Percentiles rank a stretch among this genome's conserved stretches.
Conservation (phyloP, 2,888 invertebrate genomes). For the Sarcophaga carnaria region DNA sequence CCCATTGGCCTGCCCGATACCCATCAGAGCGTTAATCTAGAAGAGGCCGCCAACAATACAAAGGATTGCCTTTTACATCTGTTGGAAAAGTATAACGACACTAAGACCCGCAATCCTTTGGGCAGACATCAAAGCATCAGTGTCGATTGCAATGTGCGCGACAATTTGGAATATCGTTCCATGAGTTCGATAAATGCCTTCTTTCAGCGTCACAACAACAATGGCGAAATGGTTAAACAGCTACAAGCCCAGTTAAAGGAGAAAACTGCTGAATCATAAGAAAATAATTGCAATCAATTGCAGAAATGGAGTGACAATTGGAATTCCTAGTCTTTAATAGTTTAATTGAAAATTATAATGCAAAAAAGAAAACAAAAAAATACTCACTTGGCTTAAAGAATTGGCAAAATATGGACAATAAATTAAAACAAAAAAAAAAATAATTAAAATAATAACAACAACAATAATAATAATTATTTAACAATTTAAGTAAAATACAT, state of each 20-base stretch:
- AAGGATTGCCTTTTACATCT: conserved; percentile 90
- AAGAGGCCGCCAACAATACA: conserved; percentile 86
- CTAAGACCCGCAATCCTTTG: conserved; percentile 81
- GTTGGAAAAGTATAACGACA: conserved; percentile 88
- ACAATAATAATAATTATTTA: conserved; percentile 25
- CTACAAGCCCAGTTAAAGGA: conserved; percentile 80
- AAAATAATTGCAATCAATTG: background rate
- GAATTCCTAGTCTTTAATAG: conserved; percentile 62
- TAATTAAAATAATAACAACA: background rate
- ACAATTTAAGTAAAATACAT: conserved; percentile 18
- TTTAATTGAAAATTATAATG: conserved; percentile 52
- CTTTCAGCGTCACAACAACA: conserved; percentile 86
- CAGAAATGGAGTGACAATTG: conserved; percentile 1
- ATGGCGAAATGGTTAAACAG: conserved; percentile 78
- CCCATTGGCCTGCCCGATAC: conserved; percentile 85
- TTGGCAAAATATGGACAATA: no score
- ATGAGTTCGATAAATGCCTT: conserved; percentile 92
- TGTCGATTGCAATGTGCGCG: conserved; percentile 88
- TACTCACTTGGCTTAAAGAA: background rate
- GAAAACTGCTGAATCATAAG: conserved; percentile 71
- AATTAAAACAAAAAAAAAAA: conserved; percentile 3
- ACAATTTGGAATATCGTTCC: conserved; percentile 88
- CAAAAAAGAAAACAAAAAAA: conserved; percentile 23
- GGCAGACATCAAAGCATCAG: conserved; percentile 88
- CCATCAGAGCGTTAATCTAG: conserved; percentile 83